Conservation (phyloP, 30 jellyfish, hydroid and myxozoan species). For the Aurelia sp. region DNA sequence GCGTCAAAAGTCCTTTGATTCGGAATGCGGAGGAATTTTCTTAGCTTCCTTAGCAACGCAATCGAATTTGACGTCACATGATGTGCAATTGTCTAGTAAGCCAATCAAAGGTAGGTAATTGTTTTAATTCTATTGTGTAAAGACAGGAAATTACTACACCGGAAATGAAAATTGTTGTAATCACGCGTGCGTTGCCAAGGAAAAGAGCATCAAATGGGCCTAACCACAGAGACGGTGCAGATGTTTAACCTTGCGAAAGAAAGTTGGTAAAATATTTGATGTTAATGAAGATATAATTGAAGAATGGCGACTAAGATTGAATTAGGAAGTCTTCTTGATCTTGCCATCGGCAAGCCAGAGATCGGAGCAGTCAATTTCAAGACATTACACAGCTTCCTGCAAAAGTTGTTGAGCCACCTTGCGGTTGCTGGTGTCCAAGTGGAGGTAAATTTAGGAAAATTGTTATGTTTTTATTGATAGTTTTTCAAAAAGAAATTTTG, state of each 20-base stretch:
- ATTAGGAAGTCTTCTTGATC: constrained; percentile 53
- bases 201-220: constrained; percentile 36
- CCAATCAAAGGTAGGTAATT: too few species aligned
- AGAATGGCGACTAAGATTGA: constrained; percentile 56
- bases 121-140: too few species aligned
- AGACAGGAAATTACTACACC: too few species aligned
- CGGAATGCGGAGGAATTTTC: too few species aligned
- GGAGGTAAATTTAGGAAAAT: constrained; percentile 7
- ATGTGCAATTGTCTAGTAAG: too few species aligned
- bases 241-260: too few species aligned
- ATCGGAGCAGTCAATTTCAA: constrained; percentile 75
- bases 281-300: not conserved
- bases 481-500: too few species aligned
- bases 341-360: constrained; percentile 68
- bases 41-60: too few species aligned
- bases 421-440: constrained; percentile 60
- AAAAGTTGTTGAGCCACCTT: constrained; percentile 53
- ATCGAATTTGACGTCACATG: too few species aligned
- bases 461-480: not conserved
- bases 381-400: constrained; percentile 61
- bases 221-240: not conserved
- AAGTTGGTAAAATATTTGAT: too few species aligned
- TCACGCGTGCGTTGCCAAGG: constrained; percentile 58
- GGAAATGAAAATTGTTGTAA: not conserved
- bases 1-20: too few species aligned